These are phyloP conservation scores for Tympanoctomys barrerae DNA, from an alignment of 2,797 vertebrate species.

Conservation along the genomic window DNA sequence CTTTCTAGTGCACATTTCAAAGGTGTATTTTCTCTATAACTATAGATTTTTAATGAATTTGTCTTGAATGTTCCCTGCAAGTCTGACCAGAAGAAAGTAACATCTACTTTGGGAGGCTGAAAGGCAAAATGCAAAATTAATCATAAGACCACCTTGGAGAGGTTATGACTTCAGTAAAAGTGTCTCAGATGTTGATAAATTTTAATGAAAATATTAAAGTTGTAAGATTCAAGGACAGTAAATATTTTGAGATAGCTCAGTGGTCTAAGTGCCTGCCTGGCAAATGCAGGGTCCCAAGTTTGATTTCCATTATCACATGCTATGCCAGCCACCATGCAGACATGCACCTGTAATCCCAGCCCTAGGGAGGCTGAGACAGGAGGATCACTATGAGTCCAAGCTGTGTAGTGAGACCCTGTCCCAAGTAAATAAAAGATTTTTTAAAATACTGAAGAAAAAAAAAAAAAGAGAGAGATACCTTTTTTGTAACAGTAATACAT, in stretches of 20 bases:
- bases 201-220: slow-evolving; percentile 23
- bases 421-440: too few relatives aligned
- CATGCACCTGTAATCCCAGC: too few relatives aligned
- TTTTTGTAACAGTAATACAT: neutral
- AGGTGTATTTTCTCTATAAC: slow-evolving; percentile 44
- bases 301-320: too few relatives aligned
- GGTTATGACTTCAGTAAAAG: slow-evolving; percentile 43
- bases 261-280: too few relatives aligned
- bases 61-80: neutral
- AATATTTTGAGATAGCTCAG: slow-evolving; percentile 4
- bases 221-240: slow-evolving; percentile 49
- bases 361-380: too few relatives aligned
- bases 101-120: neutral
- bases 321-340: too few relatives aligned
- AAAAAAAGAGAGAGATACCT: slow-evolving; percentile 19
- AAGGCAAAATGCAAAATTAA: slow-evolving; percentile 35
- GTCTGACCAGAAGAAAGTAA: neutral
- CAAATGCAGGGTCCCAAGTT: too few relatives aligned
- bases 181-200: slow-evolving; percentile 9
- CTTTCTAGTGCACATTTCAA: neutral
- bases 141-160: neutral
- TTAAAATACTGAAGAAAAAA: neutral
- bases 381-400: too few relatives aligned
- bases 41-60: slow-evolving; percentile 35
- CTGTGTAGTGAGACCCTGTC: too few relatives aligned